These are phyloP conservation scores for Bacillus rossius DNA, from an alignment of 1,140 invertebrate species.

Conservation along the genomic window DNA sequence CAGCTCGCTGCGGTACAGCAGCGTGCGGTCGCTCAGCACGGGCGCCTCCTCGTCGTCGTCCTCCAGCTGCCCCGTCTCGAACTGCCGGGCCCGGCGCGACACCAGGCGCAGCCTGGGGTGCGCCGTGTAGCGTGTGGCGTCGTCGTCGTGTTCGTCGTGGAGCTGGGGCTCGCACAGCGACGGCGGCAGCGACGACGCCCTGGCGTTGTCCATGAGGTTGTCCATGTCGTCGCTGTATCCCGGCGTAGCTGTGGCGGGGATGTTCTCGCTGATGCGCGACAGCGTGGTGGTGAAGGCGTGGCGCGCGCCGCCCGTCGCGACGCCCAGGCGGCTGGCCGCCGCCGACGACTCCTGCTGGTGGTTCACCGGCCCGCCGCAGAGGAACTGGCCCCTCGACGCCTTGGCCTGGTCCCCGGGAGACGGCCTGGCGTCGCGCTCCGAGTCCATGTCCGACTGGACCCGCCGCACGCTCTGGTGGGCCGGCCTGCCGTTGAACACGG, in stretches of 20 bases:
- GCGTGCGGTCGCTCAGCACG: slow-evolving; percentile 51
- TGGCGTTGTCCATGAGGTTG: slow-evolving; percentile 29
- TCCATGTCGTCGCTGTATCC: slow-evolving; percentile 21
- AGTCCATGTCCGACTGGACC: slow-evolving; percentile 42
- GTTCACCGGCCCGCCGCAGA: slow-evolving; percentile 27
- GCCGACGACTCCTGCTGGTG: slow-evolving; percentile 15
- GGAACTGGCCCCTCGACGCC: slow-evolving; percentile 20
- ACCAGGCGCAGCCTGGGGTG: slow-evolving; percentile 51
- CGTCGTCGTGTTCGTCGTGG: neutral
- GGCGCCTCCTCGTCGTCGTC: slow-evolving; percentile 48
- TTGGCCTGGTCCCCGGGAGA: slow-evolving; percentile 18
- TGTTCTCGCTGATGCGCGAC: slow-evolving; percentile 57
- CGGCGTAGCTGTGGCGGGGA: slow-evolving; percentile 38
- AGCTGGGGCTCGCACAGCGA: slow-evolving; percentile 20
- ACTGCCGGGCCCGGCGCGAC: slow-evolving; percentile 62
- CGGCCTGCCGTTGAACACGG: slow-evolving; percentile 27
- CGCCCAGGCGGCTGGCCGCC: slow-evolving; percentile 15
- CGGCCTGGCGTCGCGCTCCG: slow-evolving; percentile 28
- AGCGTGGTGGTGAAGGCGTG: slow-evolving; percentile 50
- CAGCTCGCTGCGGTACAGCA: slow-evolving; percentile 65
- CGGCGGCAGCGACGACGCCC: slow-evolving; percentile 38
- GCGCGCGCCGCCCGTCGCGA: slow-evolving; percentile 9
- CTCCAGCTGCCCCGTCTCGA: slow-evolving; percentile 54
- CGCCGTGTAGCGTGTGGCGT: neutral
- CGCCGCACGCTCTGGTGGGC: slow-evolving; percentile 41